Evolutionary conservation across 1,140 invertebrate genomes (phyloP).

Genomic region (Gyrodactylus salaris): DNA sequence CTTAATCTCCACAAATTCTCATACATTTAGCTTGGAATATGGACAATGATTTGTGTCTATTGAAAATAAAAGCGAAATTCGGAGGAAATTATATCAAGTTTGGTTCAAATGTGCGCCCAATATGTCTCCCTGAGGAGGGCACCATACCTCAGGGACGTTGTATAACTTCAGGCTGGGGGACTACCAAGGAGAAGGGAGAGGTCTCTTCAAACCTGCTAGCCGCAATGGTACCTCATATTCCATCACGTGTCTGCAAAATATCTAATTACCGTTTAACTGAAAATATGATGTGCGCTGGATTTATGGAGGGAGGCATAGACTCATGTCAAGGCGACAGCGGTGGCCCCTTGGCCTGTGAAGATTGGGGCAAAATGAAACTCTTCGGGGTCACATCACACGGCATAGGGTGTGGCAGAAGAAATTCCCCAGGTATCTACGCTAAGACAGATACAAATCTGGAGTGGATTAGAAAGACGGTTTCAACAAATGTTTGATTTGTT

Average conservation of each 20-base stretch:
- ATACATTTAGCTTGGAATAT: too few species aligned
- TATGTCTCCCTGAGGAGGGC: slow-evolving; percentile 31
- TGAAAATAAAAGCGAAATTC: slow-evolving; percentile 24
- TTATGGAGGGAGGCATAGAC: background rate
- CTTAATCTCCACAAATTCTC: too few species aligned
- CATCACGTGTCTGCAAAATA: background rate
- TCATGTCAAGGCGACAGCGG: slow-evolving; percentile 43
- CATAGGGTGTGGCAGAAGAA: slow-evolving; percentile 53
- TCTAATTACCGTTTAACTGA: background rate
- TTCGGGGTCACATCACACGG: slow-evolving; percentile 70
- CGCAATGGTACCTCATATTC: background rate
- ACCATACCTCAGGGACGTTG: slow-evolving; percentile 30
- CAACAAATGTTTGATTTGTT: too few species aligned
- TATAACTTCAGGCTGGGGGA: slow-evolving; percentile 43
- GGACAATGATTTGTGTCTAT: slow-evolving; percentile 39
- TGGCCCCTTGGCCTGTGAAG: slow-evolving; percentile 37
- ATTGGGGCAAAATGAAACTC: slow-evolving; percentile 16
- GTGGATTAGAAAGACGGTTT: slow-evolving; percentile 32
- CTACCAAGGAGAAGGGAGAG: slow-evolving; percentile 21
- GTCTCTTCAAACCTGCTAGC: background rate
- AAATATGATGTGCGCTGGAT: background rate
- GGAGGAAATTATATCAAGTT: slow-evolving; percentile 29
- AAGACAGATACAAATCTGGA: slow-evolving; percentile 46
- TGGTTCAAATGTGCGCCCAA: slow-evolving; percentile 33
- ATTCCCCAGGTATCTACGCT: slow-evolving; percentile 44